Evolutionary conservation across 2,113 vertebrate genomes (phyloP).

Genomic region (Malurus cyaneus): DNA sequence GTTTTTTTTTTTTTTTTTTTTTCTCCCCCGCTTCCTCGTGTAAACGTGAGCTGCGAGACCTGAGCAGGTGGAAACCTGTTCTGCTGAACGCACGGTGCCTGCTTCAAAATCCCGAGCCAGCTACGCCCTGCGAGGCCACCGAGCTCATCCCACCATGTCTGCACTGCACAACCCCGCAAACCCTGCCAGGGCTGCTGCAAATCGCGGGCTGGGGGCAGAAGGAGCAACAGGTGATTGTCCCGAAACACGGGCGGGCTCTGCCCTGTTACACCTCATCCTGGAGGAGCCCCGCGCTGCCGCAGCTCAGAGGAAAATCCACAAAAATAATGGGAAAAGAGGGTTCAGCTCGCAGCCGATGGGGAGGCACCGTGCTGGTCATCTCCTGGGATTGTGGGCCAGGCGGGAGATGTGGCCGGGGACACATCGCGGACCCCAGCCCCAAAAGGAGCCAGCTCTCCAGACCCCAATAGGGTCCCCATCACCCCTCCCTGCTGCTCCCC

Average conservation of each 20-base stretch:
- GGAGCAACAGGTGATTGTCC: slow-evolving; percentile 37
- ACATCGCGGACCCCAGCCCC: not conserved
- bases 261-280: not conserved
- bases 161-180: not conserved
- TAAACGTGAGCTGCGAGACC: not conserved
- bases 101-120: not conserved
- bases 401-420: not conserved
- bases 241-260: not conserved
- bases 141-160: not conserved
- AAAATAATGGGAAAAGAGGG: not conserved
- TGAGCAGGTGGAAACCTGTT: slow-evolving; percentile 31
- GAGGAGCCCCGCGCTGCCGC: not conserved
- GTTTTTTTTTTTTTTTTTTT: not conserved
- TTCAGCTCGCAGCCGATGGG: not conserved
- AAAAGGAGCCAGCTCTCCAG: not conserved
- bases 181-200: not conserved
- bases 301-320: not conserved
- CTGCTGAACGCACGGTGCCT: not conserved
- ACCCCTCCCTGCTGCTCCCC: not conserved
- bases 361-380: not conserved
- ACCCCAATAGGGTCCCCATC: not conserved
- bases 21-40: accelerated
- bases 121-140: slow-evolving; percentile 27
- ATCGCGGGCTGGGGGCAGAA: not conserved
- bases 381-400: not conserved